Base-by-base conservation (phyloP, 2,888 invertebrate genomes). In the Geophilus truncorum region DNA sequence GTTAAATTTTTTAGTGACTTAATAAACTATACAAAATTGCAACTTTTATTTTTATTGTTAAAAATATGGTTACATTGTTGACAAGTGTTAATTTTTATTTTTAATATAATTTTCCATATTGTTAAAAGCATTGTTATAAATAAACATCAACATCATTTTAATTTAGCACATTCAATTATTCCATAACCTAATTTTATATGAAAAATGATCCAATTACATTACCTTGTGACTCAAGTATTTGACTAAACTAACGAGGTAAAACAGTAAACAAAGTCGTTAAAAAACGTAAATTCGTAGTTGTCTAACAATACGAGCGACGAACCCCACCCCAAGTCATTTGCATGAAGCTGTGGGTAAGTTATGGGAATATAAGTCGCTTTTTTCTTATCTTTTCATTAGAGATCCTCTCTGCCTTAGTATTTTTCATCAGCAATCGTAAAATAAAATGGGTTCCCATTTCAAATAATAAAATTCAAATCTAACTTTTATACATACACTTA, bases 331-430 rank as follows among this genome's bases (percentile, higher is more conserved):
- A 18, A 18, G 51, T 70, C 70, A 70, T 70, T 70, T 6, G 25
- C 70, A 25, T 28, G 28, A 12, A 70, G 12, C 25, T 21, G 25
- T 62, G 62, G 23, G 62, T 3, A 70, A 70, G 28, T 70, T 70
- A 70, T 70, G 28, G 25, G 70, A 28, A 28, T 23, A 70, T 28
- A 70, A 70, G 70, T 28, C 28, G 70, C 25, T 70, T 28, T 70
- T 62, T 51, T 21, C 70, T 70, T 70, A 70, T 70, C 70, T 70
- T 28, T 70, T 70, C 70, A 70, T 70, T 70, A 70, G 28, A 70
- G 28, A 51, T 51, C 21, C 25, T 28, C 70, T 15, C 70, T 6
- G 28, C 70, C 12, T 28, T 70, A 25, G 12, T 23, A 62, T 70
- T 70, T 70, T 70, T 25, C 23, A 70, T 70, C 70, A 70, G 28